These are phyloP conservation scores for Gymnarchus niloticus DNA, from an alignment of 2,113 vertebrate species.

Conservation along the genomic window DNA sequence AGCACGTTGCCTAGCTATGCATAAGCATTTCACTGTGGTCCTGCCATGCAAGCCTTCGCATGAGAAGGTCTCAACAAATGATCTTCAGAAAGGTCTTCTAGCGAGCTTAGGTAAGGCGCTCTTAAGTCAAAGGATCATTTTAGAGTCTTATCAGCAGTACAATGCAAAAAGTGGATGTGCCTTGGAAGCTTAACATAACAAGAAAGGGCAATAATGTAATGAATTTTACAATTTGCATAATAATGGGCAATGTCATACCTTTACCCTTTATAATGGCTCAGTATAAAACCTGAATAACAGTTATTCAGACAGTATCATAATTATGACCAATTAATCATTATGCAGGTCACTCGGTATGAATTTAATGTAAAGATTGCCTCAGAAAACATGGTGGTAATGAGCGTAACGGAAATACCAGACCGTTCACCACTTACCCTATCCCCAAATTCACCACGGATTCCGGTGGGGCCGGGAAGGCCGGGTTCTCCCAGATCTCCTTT, in stretches of 20 bases:
- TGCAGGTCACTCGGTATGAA: not conserved
- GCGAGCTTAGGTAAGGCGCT: not conserved
- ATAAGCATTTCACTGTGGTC: not conserved
- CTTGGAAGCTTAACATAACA: not conserved
- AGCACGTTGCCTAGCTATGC: not conserved
- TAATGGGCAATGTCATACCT: too few relatives aligned
- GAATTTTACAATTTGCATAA: not conserved
- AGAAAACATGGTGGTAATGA: not conserved
- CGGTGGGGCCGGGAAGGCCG: conserved; percentile 86
- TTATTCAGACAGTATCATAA: not conserved
- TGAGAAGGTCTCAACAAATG: not conserved
- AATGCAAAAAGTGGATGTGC: not conserved
- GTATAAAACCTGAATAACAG: not conserved
- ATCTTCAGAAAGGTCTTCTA: not conserved
- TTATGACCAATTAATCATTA: not conserved
- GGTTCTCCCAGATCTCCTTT: conserved; percentile 80
- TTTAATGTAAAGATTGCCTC: not conserved
- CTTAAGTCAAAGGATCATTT: not conserved
- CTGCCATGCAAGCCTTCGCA: not conserved
- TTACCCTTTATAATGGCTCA: not conserved
- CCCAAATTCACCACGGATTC: conserved; percentile 80
- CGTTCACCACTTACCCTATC: conserved; percentile 73
- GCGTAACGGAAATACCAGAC: not conserved
- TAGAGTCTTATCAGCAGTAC: not conserved
- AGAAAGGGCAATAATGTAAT: not conserved